Percentiles rank a stretch among this genome's conserved stretches.
Evolutionary conservation across 2,797 vertebrate genomes (phyloP).

Genomic region (Knipowitschia caucasica): DNA sequence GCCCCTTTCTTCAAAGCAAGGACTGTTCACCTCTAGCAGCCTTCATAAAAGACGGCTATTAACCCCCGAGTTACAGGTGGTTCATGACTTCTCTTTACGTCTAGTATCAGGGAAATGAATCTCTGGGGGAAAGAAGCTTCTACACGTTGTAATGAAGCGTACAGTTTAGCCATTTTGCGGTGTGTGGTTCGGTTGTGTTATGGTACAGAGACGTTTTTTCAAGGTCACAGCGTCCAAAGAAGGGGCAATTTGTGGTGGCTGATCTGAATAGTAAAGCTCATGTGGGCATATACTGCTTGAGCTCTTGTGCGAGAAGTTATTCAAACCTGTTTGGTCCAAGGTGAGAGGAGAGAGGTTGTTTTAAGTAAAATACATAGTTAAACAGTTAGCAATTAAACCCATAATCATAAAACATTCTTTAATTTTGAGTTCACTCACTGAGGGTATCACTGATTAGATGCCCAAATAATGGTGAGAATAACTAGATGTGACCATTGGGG

Average conservation of each 20-base stretch:
- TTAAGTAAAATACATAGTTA: constrained; percentile 68
- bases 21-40: constrained; percentile 67
- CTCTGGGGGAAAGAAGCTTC: constrained; percentile 27
- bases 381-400: constrained; percentile 60
- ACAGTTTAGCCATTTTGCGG: constrained; percentile 61
- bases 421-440: constrained; percentile 57
- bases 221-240: constrained; percentile 48
- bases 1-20: constrained; percentile 61
- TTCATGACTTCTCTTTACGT: constrained; percentile 31
- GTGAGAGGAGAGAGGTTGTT: constrained; percentile 41
- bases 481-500: constrained; percentile 50
- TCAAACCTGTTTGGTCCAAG: constrained; percentile 46
- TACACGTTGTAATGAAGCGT: constrained; percentile 55
- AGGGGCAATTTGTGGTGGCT: constrained; percentile 35
- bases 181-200: too few relatives aligned
- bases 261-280: constrained; percentile 35
- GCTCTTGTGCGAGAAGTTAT: constrained; percentile 33
- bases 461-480: constrained; percentile 56
- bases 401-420: constrained; percentile 59
- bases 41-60: constrained; percentile 66
- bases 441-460: constrained; percentile 62
- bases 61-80: constrained; percentile 53
- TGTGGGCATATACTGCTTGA: constrained; percentile 46
- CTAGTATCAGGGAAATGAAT: constrained; percentile 38
- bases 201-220: constrained; percentile 43